Percentiles rank a stretch among this genome's conserved stretches.
Evolutionary conservation across 2,888 invertebrate species (phyloP).

Genomic region (Lepas anatifera): DNA sequence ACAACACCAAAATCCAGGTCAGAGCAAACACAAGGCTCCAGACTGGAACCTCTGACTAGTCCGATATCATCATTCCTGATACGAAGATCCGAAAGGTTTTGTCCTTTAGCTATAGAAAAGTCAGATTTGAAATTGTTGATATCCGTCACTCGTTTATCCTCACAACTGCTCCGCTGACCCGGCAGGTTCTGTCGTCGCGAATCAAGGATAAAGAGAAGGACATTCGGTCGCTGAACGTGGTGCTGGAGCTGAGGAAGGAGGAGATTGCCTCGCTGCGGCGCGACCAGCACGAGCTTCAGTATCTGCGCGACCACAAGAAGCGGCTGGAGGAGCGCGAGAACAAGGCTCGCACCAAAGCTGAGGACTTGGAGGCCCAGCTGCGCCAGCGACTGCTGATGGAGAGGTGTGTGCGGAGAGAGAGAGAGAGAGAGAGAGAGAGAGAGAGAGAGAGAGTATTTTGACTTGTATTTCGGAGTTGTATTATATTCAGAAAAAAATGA

Average conservation of each 20-base stretch:
- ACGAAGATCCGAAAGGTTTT: too few relatives aligned
- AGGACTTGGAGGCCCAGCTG: constrained; percentile 66
- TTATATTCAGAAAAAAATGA: too few relatives aligned
- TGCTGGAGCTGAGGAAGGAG: constrained; percentile 73
- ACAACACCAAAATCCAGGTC: constrained; percentile 37
- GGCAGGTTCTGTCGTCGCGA: not conserved
- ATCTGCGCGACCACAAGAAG: constrained; percentile 60
- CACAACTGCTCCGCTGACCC: not conserved
- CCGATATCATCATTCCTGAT: too few relatives aligned
- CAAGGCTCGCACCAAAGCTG: constrained; percentile 64
- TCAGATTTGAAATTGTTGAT: too few relatives aligned
- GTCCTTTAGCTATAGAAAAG: too few relatives aligned
- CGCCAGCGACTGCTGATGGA: constrained; percentile 57
- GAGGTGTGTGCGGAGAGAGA: constrained; percentile 44
- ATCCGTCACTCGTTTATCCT: too few relatives aligned
- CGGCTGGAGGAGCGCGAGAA: constrained; percentile 59
- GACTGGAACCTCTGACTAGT: too few relatives aligned
- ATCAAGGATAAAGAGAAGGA: constrained; percentile 44
- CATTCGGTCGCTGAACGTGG: constrained; percentile 70
- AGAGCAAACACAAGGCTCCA: too few relatives aligned
- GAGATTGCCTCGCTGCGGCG: constrained; percentile 60
- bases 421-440: too few relatives aligned
- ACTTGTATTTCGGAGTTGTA: too few relatives aligned
- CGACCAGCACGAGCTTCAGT: constrained; percentile 45
- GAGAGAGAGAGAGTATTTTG: too few relatives aligned